These are phyloP conservation scores for Elachura formosa DNA, from an alignment of 2,113 vertebrate genomes.

Conservation along the genomic window DNA sequence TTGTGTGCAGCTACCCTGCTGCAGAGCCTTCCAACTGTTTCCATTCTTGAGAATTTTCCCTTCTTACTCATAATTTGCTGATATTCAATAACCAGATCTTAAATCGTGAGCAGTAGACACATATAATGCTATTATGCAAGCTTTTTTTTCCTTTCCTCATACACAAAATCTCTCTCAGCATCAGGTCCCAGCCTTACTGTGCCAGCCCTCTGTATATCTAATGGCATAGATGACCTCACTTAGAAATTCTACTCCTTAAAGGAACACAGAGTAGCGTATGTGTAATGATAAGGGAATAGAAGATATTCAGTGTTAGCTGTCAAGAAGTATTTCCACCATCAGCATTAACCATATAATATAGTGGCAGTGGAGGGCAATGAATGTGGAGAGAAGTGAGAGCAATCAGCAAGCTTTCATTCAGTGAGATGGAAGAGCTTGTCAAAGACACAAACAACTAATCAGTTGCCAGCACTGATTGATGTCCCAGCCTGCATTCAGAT, in stretches of 20 bases:
- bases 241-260: constrained; percentile 12
- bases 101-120: background rate
- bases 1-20: background rate
- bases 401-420: constrained; percentile 88
- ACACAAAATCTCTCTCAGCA: background rate
- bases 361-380: constrained; percentile 78
- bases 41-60: background rate
- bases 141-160: background rate
- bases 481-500: constrained; percentile 81
- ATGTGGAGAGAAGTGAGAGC: constrained; percentile 78
- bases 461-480: constrained; percentile 84
- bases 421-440: constrained; percentile 86
- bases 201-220: background rate
- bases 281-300: constrained; percentile 65
- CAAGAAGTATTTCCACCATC: constrained; percentile 74
- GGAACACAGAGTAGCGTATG: constrained; percentile 16
- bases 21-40: background rate
- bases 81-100: background rate
- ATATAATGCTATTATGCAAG: background rate
- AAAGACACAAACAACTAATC: constrained; percentile 93
- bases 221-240: background rate
- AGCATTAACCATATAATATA: constrained; percentile 76
- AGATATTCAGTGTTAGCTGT: constrained; percentile 69
- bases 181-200: background rate
- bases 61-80: background rate